phyloP scores from a whole-genome alignment of 1,140 invertebrate genomes.

The Drosophila truncata region DNA sequence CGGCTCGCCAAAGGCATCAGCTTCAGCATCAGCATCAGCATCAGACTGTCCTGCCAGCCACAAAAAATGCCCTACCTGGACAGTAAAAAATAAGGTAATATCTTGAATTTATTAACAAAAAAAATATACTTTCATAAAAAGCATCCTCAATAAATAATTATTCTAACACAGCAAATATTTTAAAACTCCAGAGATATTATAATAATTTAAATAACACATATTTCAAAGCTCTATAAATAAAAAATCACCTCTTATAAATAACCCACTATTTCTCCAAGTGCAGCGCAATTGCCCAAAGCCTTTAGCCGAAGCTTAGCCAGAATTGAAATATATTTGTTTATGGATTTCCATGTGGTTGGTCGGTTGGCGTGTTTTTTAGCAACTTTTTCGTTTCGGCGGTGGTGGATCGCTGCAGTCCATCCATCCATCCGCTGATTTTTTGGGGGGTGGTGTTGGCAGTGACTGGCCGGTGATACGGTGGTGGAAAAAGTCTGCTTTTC shows the following conservation, averaged over 20 bases:
- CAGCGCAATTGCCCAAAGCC: slow-evolving; percentile 20
- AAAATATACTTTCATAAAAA: neutral
- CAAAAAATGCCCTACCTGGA: slow-evolving; percentile 8
- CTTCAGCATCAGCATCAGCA: slow-evolving; percentile 1
- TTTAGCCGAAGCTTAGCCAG: slow-evolving; percentile 34
- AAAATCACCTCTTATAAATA: neutral
- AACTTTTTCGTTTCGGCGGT: slow-evolving; percentile 22
- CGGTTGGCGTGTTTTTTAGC: slow-evolving; percentile 29
- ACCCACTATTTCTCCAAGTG: neutral
- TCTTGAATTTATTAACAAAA: too few relatives aligned
- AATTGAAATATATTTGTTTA: slow-evolving; percentile 57
- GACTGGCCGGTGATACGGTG: slow-evolving; percentile 19
- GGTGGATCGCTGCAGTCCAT: slow-evolving; percentile 34
- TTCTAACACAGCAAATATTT: too few relatives aligned
- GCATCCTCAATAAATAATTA: neutral
- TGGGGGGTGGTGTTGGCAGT: slow-evolving; percentile 10
- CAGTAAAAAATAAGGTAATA: neutral
- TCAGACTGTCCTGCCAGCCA: neutral
- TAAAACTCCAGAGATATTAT: neutral
- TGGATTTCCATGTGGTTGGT: slow-evolving; percentile 68
- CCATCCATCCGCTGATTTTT: slow-evolving; percentile 5
- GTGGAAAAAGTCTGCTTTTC: slow-evolving; percentile 65
- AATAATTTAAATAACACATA: neutral
- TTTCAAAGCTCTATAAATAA: neutral
- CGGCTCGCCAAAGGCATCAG: slow-evolving; percentile 33